Conservation (phyloP, 2,113 vertebrate species). For the Alethe castanea region DNA sequence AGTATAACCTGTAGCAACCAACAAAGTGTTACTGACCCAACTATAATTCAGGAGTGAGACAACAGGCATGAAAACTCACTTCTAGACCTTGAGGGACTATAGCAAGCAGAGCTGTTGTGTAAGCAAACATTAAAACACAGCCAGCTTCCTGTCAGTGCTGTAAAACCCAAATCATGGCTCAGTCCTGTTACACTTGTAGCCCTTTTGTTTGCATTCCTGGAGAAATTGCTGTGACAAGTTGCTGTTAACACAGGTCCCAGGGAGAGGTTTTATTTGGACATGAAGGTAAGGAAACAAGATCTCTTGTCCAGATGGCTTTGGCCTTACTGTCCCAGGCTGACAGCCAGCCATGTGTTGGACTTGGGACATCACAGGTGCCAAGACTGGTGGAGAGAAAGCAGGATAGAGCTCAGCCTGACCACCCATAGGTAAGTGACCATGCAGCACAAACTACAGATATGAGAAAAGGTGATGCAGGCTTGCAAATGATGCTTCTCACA, state of each 20-base stretch:
- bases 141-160: background rate
- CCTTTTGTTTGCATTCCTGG: background rate
- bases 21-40: background rate
- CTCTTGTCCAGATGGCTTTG: background rate
- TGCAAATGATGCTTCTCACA: background rate
- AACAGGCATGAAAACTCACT: background rate
- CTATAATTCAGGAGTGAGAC: background rate
- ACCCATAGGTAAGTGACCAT: background rate
- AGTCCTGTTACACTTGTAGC: background rate
- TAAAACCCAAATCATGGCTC: background rate
- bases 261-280: background rate
- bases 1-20: background rate
- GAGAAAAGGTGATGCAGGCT: background rate
- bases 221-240: background rate
- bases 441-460: background rate
- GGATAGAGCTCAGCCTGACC: background rate
- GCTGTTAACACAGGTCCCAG: background rate
- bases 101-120: background rate
- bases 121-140: background rate
- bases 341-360: background rate
- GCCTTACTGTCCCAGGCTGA: background rate
- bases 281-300: background rate
- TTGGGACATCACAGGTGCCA: background rate
- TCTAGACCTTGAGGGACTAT: background rate
- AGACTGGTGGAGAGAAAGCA: background rate